These are phyloP conservation scores for Seriola aureovittata DNA, from an alignment of 2,113 vertebrate genomes.

Conservation along the genomic window DNA sequence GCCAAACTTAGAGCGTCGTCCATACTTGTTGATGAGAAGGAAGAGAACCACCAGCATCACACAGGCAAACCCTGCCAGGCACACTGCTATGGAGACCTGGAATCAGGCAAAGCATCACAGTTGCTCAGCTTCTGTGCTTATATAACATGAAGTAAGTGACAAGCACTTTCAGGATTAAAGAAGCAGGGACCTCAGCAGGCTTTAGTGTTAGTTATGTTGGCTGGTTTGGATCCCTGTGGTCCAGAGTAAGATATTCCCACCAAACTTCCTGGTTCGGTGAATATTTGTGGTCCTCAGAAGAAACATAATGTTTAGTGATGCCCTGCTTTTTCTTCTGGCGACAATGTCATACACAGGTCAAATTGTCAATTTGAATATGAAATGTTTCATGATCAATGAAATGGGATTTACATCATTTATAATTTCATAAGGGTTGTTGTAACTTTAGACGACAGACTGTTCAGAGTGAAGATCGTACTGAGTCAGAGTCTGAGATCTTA, in stretches of 20 bases:
- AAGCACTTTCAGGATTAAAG: background rate
- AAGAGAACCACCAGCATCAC: constrained; percentile 93
- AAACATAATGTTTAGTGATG: background rate
- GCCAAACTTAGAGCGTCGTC: constrained; percentile 94
- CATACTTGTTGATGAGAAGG: constrained; percentile 97
- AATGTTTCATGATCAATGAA: background rate
- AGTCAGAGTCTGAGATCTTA: too few species aligned
- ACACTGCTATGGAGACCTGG: constrained; percentile 94
- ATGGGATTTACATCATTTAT: background rate
- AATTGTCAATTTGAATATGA: background rate
- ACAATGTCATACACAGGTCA: background rate
- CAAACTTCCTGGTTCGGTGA: background rate
- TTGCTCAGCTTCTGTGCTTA: background rate
- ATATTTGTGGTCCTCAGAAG: background rate
- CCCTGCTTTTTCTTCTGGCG: background rate
- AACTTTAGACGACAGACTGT: too few species aligned
- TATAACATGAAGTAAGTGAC: background rate
- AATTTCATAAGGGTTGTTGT: too few species aligned
- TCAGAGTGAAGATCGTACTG: too few species aligned
- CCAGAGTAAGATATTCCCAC: background rate
- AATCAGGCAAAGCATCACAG: background rate
- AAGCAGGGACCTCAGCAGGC: background rate
- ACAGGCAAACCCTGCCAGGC: constrained; percentile 93
- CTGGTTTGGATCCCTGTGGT: background rate
- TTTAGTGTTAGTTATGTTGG: background rate